phyloP scores from a whole-genome alignment of 2,888 invertebrate genomes.

The Lomographa bimaculata region DNA sequence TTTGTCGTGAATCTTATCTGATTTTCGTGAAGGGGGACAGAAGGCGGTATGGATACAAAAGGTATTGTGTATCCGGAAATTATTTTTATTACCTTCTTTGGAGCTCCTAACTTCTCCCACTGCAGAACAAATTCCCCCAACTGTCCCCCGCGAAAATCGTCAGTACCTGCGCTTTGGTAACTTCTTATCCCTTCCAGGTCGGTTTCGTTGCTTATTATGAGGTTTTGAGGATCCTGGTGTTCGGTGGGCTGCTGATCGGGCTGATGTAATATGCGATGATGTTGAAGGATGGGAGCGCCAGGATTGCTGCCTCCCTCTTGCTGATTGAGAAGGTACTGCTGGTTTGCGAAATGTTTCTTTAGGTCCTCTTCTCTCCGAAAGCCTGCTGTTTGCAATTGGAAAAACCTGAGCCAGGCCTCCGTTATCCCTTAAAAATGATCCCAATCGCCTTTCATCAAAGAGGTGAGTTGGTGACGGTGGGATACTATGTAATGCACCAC shows the following conservation, averaged over 20 bases:
- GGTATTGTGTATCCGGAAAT: slow-evolving; percentile 24
- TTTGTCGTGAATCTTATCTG: neutral
- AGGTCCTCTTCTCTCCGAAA: no score
- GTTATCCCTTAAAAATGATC: neutral
- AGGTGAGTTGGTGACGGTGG: neutral
- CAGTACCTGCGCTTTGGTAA: neutral
- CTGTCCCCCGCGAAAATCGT: slow-evolving; percentile 17
- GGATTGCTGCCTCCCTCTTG: no score
- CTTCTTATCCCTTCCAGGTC: no score
- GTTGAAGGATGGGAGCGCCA: no score
- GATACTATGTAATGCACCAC: neutral
- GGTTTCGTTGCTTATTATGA: no score
- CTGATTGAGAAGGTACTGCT: no score
- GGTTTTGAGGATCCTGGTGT: no score
- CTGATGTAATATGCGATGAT: no score
- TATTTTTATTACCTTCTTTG: slow-evolving; percentile 11
- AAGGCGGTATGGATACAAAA: slow-evolving; percentile 24
- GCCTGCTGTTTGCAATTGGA: no score
- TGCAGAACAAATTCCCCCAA: neutral
- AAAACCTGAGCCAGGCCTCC: neutral
- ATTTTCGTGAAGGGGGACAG: slow-evolving; percentile 5
- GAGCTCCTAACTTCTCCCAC: slow-evolving; percentile 11
- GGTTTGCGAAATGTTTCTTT: no score
- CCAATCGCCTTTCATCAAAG: neutral
- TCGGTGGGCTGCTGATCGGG: no score